Evolutionary conservation across 2,113 vertebrate species (phyloP).

Genomic region (Rissa tridactyla): DNA sequence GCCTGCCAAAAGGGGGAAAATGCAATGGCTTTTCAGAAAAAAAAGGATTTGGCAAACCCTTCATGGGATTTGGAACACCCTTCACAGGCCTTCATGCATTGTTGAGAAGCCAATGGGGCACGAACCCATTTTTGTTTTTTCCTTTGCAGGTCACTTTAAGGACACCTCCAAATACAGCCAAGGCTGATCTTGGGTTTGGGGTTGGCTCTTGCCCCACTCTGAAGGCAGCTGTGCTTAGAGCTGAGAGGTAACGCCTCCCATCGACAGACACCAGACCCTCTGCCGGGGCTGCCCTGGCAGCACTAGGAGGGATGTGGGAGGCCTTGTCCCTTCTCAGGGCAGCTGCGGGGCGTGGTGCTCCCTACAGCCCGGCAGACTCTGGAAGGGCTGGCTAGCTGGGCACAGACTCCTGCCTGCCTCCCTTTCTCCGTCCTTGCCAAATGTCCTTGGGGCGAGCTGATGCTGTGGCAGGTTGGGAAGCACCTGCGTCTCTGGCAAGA

Average conservation of each 20-base stretch:
- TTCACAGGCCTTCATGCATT: background rate
- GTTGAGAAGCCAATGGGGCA: background rate
- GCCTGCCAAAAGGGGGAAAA: background rate
- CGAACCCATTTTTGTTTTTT: background rate
- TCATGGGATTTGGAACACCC: background rate
- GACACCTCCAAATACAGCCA: background rate
- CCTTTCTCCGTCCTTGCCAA: rapidly evolving
- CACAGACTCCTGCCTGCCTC: background rate
- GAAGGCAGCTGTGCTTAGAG: conserved; percentile 1
- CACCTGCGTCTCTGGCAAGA: rapidly evolving
- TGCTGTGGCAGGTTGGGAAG: background rate
- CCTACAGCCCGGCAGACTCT: rapidly evolving
- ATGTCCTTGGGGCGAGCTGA: background rate
- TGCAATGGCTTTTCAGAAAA: background rate
- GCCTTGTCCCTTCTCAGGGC: background rate
- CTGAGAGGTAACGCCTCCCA: background rate
- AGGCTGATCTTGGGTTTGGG: background rate
- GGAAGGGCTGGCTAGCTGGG: background rate
- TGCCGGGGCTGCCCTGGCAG: background rate
- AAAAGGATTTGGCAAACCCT: background rate
- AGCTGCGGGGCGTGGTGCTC: rapidly evolving
- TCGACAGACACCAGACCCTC: background rate
- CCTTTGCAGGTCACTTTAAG: conserved; percentile 19
- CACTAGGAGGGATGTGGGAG: background rate
- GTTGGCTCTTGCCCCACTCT: background rate